A percentile compares a stretch with the other conserved stretches of the same genome.
Evolutionary conservation across 2,888 invertebrate genomes (phyloP).

Genomic region (Erpobdella octoculata): DNA sequence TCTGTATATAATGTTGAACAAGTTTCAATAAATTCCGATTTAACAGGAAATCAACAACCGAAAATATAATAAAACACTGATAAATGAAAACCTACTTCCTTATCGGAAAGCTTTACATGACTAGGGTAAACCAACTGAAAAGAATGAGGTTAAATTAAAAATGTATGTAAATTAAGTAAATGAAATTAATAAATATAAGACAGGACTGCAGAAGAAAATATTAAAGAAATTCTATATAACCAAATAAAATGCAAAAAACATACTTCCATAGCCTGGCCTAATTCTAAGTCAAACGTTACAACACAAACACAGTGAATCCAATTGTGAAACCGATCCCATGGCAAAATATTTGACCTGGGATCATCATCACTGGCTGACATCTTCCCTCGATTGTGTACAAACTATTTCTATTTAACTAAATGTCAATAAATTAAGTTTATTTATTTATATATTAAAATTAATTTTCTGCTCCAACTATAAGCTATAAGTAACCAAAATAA

Average conservation of each 20-base stretch:
- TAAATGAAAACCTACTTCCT: conserved; percentile 12
- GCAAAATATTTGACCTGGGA: conserved; percentile 43
- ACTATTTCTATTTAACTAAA: no score
- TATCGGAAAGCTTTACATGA: conserved; percentile 17
- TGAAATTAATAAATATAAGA: conserved; percentile 49
- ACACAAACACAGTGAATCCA: conserved; percentile 97
- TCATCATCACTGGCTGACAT: no score
- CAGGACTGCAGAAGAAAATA: not conserved
- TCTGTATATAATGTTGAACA: conserved; percentile 42
- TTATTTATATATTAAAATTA: no score
- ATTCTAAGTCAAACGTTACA: conserved; percentile 94
- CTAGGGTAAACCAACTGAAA: conserved; percentile 17
- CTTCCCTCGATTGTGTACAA: no score
- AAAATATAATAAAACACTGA: not conserved
- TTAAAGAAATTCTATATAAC: not conserved
- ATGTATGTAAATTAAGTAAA: conserved; percentile 22
- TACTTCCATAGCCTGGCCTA: conserved; percentile 95
- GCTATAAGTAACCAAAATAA: no score
- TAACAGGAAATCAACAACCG: not conserved
- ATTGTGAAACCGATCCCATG: conserved; percentile 61
- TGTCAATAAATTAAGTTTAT: no score
- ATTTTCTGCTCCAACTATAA: no score
- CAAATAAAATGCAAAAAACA: conserved; percentile 11
- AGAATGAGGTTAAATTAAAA: conserved; percentile 11
- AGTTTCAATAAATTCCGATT: not conserved